Base-by-base conservation (phyloP, 2,797 vertebrate species). In the Emydoidea blandingii region DNA sequence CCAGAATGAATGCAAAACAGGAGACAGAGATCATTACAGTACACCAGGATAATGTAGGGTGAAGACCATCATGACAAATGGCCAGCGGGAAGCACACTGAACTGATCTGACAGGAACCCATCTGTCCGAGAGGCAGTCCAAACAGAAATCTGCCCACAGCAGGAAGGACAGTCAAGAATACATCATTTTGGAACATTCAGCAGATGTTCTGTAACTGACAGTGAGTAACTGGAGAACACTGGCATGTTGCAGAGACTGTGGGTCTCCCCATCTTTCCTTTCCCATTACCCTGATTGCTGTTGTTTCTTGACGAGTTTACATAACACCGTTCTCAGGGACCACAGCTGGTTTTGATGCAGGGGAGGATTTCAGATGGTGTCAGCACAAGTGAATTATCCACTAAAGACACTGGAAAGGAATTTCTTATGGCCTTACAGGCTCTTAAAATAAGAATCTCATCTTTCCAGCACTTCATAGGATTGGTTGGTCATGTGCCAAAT, bases 281-380 rank as follows among this genome's bases (percentile, higher is more conserved):
- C 1, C 34, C 6, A 10, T 27, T 14, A 52, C 8, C 34, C 9
- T 27, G n/a, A 1, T 8, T 81, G 18, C 62, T 54, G 81, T 8
- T 81, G n/a, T 41, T 90, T 91, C 90, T 57, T 76, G 52, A 44
- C 19, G 31, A 56, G 88, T 91, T 82, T 65, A 6, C 2, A 49
- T 37, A 90, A 27, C n/a, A 80, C 25, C 5, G 1, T 27, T 31
- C 2, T 3, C 68, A 47, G 37, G 14, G 1, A 93, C 1, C 23
- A 86, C 31, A 65, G 18, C 29, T 82, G 62, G 50, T 57, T 78
- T 95, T 74, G 83, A 80, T 49, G 37, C 3, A 44, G 83, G 57
- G 50, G 47, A 4, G 0, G 91, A 9, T 72, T 87, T 1, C 2
- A 0, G 8, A 47, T 12, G 15, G 5, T 44, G 37, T 44, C 25